Evolutionary conservation across 2,113 vertebrate species (phyloP).

Genomic region (Oceanodroma tethys): DNA sequence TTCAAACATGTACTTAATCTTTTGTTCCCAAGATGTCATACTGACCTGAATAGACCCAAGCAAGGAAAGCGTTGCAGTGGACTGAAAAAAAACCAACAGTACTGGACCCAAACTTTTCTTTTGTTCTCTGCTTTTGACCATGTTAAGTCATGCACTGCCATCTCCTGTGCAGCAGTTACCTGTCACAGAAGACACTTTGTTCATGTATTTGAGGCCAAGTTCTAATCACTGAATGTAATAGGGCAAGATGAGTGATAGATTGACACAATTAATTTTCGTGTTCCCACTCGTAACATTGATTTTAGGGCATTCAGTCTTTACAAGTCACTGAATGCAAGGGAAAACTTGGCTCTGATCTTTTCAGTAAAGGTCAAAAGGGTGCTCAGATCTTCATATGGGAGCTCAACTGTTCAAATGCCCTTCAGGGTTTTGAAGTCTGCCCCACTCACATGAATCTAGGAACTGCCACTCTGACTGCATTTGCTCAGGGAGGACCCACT

Average conservation of each 20-base stretch:
- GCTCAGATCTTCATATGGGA: not conserved
- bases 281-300: constrained; percentile 22
- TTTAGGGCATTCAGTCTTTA: constrained; percentile 31
- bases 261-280: constrained; percentile 59
- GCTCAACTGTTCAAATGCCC: not conserved
- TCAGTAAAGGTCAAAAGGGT: constrained; percentile 42
- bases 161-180: not conserved
- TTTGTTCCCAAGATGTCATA: not conserved
- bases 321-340: constrained; percentile 12
- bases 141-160: not conserved
- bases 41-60: not conserved
- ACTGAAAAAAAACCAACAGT: not conserved
- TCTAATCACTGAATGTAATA: constrained; percentile 35
- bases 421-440: not conserved
- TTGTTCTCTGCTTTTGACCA: not conserved
- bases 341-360: constrained; percentile 46
- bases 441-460: not conserved
- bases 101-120: not conserved
- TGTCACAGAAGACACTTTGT: constrained; percentile 42
- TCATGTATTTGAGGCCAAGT: not conserved
- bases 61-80: not conserved
- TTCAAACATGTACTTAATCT: not conserved
- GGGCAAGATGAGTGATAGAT: constrained; percentile 50
- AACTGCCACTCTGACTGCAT: not conserved
- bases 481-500: not conserved